Evolutionary conservation across 2,113 vertebrate species (phyloP).

Genomic region (Epinephelus moara): DNA sequence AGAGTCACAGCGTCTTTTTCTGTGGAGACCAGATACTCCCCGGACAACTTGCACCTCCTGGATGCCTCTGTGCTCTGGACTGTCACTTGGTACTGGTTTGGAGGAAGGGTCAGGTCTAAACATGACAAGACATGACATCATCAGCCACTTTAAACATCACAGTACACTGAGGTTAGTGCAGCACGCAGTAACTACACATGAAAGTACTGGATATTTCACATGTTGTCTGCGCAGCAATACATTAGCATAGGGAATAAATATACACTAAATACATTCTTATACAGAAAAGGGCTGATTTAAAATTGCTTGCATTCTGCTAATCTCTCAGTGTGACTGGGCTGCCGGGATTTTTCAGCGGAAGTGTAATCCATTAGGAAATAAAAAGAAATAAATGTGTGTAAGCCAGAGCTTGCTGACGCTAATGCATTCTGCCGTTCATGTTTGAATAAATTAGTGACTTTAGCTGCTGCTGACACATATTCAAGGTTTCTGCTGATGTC

Average conservation of each 20-base stretch:
- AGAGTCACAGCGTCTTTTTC: conserved; percentile 81
- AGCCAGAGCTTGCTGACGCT: conserved; percentile 58
- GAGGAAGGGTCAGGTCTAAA: conserved; percentile 52
- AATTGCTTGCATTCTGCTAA: conserved; percentile 46
- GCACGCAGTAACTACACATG: background rate
- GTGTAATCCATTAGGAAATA: conserved; percentile 64
- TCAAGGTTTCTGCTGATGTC: conserved; percentile 50
- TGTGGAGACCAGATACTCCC: conserved; percentile 85
- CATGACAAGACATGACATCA: background rate
- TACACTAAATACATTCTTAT: conserved; percentile 6
- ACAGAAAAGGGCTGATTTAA: conserved; percentile 22
- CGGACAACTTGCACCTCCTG: conserved; percentile 84
- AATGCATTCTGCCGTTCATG: conserved; percentile 49
- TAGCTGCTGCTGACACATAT: conserved; percentile 26
- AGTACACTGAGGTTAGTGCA: background rate
- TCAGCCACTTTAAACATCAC: background rate
- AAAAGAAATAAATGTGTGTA: conserved; percentile 61
- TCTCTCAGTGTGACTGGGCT: conserved; percentile 29
- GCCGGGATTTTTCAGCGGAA: conserved; percentile 30
- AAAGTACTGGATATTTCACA: background rate
- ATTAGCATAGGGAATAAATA: conserved; percentile 13
- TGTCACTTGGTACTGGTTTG: conserved; percentile 84
- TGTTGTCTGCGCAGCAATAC: background rate
- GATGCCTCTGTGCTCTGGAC: conserved; percentile 85
- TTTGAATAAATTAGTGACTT: conserved; percentile 57